A percentile compares a stretch with the other conserved stretches of the same genome.
These are phyloP conservation scores for Pseudococcus longispinus DNA, from an alignment of 2,888 invertebrate species.

Conservation along the genomic window DNA sequence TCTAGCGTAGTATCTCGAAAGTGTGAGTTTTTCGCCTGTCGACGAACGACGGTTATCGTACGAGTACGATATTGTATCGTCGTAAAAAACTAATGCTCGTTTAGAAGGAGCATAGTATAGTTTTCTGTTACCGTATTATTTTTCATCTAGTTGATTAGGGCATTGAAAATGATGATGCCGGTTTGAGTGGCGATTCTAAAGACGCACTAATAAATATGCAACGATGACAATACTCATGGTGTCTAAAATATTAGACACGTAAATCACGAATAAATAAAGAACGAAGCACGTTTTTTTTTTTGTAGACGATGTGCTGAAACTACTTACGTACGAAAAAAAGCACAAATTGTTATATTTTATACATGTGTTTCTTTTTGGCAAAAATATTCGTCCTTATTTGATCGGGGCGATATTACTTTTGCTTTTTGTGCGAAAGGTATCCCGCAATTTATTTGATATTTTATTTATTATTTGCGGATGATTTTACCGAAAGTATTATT, in stretches of 20 bases:
- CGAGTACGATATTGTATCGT: not conserved
- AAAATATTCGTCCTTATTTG: not conserved
- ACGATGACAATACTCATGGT: constrained; percentile 4
- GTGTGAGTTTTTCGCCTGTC: not conserved
- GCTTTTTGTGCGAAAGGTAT: not conserved
- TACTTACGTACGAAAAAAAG: too few relatives aligned
- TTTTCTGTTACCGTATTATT: not conserved
- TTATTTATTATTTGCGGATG: not conserved
- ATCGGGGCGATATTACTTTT: not conserved
- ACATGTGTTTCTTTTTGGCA: not conserved
- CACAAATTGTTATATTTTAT: not conserved
- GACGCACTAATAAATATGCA: not conserved
- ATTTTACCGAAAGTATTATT: too few relatives aligned
- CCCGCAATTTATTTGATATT: not conserved
- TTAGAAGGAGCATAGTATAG: not conserved
- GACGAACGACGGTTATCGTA: not conserved
- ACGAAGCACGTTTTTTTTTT: too few relatives aligned
- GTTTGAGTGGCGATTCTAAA: not conserved
- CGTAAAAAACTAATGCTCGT: not conserved
- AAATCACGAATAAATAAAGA: not conserved
- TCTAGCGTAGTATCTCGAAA: not conserved
- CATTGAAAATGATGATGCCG: not conserved
- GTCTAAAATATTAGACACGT: not conserved
- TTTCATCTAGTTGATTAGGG: not conserved
- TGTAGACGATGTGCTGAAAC: too few relatives aligned